These are phyloP conservation scores for Rhogogaster chlorosoma DNA, from an alignment of 2,888 invertebrate species.

Conservation along the genomic window DNA sequence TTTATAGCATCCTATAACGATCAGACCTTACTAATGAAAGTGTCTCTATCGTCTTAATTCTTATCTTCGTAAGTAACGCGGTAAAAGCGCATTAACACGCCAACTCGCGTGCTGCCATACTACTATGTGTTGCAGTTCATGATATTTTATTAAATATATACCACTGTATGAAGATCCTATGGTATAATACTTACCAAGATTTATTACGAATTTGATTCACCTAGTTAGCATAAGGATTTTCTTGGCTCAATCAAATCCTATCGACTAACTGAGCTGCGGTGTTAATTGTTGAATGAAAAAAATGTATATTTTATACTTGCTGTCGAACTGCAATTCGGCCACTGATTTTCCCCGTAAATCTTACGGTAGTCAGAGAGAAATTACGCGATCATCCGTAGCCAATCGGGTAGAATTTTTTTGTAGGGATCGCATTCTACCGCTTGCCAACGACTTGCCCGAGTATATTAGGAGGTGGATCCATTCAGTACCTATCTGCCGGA, in stretches of 20 bases:
- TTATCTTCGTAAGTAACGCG: neutral
- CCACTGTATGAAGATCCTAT: neutral
- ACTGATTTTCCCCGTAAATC: conserved; percentile 30
- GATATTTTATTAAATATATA: conserved; percentile 18
- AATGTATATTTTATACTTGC: neutral
- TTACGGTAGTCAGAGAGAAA: conserved; percentile 43
- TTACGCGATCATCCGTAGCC: conserved; percentile 49
- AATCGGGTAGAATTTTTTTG: conserved; percentile 60
- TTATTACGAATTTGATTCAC: neutral
- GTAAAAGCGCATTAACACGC: conserved; percentile 29
- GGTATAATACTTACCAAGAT: neutral
- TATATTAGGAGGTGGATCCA: conserved; percentile 61
- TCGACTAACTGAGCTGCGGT: neutral
- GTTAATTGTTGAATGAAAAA: neutral
- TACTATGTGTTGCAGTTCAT: neutral
- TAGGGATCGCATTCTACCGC: conserved; percentile 58
- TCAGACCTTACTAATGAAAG: conserved; percentile 1
- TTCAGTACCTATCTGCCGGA: conserved; percentile 70
- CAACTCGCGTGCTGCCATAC: conserved; percentile 2
- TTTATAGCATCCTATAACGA: neutral
- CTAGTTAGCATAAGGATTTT: neutral
- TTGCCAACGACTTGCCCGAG: conserved; percentile 49
- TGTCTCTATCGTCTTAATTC: conserved; percentile 32
- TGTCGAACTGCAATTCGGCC: neutral
- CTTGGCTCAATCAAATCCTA: neutral